A percentile compares a stretch with the other conserved stretches of the same genome.
Evolutionary conservation across 2,888 invertebrate genomes (phyloP).

Genomic region (Noctua comes): DNA sequence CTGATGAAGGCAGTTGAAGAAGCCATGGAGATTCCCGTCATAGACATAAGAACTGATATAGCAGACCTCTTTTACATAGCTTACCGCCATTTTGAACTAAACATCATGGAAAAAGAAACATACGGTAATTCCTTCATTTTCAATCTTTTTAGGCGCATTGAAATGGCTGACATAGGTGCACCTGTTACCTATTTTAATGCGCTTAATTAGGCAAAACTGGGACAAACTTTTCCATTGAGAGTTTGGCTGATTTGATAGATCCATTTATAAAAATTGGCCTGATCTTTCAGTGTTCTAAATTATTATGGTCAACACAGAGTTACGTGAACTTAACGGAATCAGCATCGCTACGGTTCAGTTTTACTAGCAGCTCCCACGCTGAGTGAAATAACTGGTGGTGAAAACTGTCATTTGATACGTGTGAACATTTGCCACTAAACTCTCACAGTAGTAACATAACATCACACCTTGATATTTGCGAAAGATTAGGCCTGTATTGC

Average conservation of each 20-base stretch:
- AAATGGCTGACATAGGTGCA: too few species aligned
- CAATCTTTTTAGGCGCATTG: too few species aligned
- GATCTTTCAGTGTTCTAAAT: not conserved
- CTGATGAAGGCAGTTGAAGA: conserved; percentile 80
- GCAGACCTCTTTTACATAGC: conserved; percentile 76
- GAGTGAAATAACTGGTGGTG: not conserved
- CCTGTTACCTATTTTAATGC: not conserved
- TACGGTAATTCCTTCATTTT: conserved; percentile 71
- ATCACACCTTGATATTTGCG: too few species aligned
- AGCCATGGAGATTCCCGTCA: conserved; percentile 86
- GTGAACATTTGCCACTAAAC: too few species aligned
- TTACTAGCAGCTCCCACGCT: not conserved
- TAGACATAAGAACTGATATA: conserved; percentile 80
- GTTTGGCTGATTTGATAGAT: not conserved
- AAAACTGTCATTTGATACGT: not conserved
- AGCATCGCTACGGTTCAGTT: not conserved
- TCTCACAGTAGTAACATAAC: too few species aligned
- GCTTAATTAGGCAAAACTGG: not conserved
- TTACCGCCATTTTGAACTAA: conserved; percentile 78
- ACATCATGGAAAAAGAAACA: conserved; percentile 80
- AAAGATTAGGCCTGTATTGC: too few species aligned
- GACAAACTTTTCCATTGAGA: not conserved
- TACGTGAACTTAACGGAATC: not conserved
- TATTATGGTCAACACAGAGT: too few species aligned
- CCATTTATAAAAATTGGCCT: not conserved